phyloP scores from a whole-genome alignment of 2,113 vertebrate genomes.

The Brachionichthys hirsutus region DNA sequence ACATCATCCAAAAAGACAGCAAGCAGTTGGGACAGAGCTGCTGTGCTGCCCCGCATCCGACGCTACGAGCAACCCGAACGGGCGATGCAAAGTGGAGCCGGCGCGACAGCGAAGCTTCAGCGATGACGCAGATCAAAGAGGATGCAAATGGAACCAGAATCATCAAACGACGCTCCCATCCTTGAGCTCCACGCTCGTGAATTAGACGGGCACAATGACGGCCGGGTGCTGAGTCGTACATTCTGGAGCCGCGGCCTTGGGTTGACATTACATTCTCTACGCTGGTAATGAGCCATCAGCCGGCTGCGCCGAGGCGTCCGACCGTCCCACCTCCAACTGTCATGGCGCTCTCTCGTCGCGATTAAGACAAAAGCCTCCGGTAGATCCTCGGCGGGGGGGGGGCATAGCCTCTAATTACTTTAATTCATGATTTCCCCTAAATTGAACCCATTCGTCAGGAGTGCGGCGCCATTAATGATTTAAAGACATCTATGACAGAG shows the following conservation, averaged over 20 bases:
- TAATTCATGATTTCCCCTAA: slow-evolving; percentile 76
- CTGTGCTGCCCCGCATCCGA: no score
- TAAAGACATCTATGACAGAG: slow-evolving; percentile 75
- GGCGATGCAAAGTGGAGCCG: no score
- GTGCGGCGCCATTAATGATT: slow-evolving; percentile 74
- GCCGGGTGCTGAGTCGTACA: slow-evolving; percentile 58
- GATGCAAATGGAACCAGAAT: slow-evolving; percentile 15
- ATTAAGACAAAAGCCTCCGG: slow-evolving; percentile 74
- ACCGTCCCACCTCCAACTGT: slow-evolving; percentile 63
- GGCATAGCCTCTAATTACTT: slow-evolving; percentile 72
- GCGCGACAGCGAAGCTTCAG: background rate
- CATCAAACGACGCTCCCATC: slow-evolving; percentile 42
- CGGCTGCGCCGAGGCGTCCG: slow-evolving; percentile 21
- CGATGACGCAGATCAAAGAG: background rate
- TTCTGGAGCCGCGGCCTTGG: slow-evolving; percentile 66
- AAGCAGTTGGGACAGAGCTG: no score
- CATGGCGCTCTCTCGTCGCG: slow-evolving; percentile 53
- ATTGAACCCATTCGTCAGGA: slow-evolving; percentile 77
- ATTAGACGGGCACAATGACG: slow-evolving; percentile 63
- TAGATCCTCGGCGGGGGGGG: slow-evolving; percentile 51
- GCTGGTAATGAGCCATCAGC: slow-evolving; percentile 69
- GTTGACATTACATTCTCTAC: slow-evolving; percentile 66
- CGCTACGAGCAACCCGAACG: no score
- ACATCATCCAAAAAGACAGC: background rate
- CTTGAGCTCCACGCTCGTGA: slow-evolving; percentile 46